Conservation (phyloP, 2,113 vertebrate genomes). For the Pteropus alecto region DNA sequence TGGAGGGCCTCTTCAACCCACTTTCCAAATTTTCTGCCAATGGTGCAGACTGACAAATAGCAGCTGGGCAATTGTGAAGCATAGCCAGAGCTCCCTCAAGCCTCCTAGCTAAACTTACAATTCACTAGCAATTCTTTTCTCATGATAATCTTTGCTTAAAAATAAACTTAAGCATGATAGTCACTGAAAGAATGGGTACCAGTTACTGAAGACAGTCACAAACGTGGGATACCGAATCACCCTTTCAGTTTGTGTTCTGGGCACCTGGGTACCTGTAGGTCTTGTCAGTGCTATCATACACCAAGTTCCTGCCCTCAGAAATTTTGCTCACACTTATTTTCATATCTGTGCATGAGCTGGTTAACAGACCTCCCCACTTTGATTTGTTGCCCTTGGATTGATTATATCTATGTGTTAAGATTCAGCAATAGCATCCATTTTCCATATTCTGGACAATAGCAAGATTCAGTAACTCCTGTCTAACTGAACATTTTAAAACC, state of each 20-base stretch:
- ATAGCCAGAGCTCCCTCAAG: not conserved
- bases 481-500: conserved; percentile 42
- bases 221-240: not conserved
- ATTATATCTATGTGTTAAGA: conserved; percentile 38
- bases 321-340: conserved; percentile 34
- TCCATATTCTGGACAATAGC: conserved; percentile 42
- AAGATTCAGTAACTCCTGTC: conserved; percentile 38
- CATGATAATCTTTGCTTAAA: not conserved
- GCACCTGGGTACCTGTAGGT: not conserved
- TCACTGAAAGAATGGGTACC: not conserved
- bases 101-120: not conserved
- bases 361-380: not conserved
- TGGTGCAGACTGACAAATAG: not conserved
- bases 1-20: not conserved
- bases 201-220: not conserved
- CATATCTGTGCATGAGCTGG: not conserved
- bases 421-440: conserved; percentile 24
- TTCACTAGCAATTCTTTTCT: not conserved
- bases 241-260: conserved; percentile 3
- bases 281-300: not conserved
- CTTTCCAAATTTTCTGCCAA: conserved; percentile 7
- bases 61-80: not conserved
- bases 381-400: conserved; percentile 34
- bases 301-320: not conserved
- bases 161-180: conserved; percentile 12